Evolutionary conservation across 2,888 invertebrate genomes (phyloP).

Genomic region (Masnerella sp.): DNA sequence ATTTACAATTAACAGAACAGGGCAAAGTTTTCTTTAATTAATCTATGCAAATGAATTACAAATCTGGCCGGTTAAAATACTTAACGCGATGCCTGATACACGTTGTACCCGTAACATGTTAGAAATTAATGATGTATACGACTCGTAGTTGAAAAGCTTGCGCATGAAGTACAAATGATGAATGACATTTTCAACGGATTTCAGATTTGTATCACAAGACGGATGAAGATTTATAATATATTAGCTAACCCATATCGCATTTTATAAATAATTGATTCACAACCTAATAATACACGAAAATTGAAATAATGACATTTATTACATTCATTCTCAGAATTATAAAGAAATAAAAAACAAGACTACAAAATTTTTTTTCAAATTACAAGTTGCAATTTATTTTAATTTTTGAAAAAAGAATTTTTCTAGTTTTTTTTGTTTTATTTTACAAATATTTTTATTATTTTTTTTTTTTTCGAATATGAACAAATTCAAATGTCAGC

Average conservation of each 20-base stretch:
- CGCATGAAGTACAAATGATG: constrained; percentile 25
- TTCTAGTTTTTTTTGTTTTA: too few species aligned
- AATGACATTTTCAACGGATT: constrained; percentile 24
- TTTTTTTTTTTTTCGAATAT: too few species aligned
- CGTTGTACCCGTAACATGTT: constrained; percentile 11
- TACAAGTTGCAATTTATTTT: too few species aligned
- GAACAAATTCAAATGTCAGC: too few species aligned
- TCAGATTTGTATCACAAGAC: constrained; percentile 26
- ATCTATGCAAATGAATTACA: constrained; percentile 16
- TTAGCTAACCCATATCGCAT: background rate
- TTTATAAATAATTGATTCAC: constrained; percentile 20
- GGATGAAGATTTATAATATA: constrained; percentile 26
- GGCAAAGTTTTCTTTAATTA: too few species aligned
- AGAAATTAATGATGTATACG: constrained; percentile 38
- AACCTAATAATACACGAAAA: constrained; percentile 16
- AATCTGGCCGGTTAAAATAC: background rate
- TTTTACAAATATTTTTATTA: too few species aligned
- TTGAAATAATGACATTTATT: constrained; percentile 19
- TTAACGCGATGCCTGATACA: constrained; percentile 7
- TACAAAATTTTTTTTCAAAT: too few species aligned
- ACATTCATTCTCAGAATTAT: too few species aligned
- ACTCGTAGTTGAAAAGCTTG: constrained; percentile 18
- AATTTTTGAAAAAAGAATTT: too few species aligned
- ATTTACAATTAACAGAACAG: too few species aligned
- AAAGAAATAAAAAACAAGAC: too few species aligned